Percentiles rank a stretch among this genome's conserved stretches.
phyloP scores from a whole-genome alignment of 2,113 vertebrate species.

The Morone chrysops region DNA sequence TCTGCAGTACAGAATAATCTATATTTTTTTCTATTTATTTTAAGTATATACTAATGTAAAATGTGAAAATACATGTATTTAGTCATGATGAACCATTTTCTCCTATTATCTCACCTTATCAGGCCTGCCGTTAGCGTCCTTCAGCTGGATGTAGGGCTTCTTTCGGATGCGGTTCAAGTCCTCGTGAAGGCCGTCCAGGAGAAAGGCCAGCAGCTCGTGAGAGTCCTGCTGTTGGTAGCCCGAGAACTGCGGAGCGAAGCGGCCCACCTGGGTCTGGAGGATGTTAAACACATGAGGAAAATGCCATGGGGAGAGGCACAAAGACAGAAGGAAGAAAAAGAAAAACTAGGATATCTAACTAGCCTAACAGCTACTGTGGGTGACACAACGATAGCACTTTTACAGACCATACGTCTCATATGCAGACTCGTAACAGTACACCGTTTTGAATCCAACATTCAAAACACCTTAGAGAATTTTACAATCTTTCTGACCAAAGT shows the following conservation, averaged over 20 bases:
- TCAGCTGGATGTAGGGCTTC: conserved; percentile 98
- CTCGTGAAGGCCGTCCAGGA: conserved; percentile 97
- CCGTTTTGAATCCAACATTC: background rate
- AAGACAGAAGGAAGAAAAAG: background rate
- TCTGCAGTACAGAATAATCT: background rate
- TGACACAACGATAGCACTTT: background rate
- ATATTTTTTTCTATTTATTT: background rate
- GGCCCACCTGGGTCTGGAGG: conserved; percentile 94
- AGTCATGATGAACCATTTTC: background rate
- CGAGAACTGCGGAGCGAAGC: conserved; percentile 98
- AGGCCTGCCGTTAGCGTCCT: conserved; percentile 94
- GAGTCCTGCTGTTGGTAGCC: conserved; percentile 99
- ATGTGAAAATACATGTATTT: background rate
- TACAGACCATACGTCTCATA: background rate
- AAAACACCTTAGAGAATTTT: background rate
- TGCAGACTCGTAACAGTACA: background rate
- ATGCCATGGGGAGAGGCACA: background rate
- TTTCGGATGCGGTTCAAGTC: conserved; percentile 98
- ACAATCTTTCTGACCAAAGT: background rate
- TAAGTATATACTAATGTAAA: background rate
- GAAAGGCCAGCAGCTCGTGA: conserved; percentile 96
- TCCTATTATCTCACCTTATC: conserved; percentile 86
- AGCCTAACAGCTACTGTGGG: background rate
- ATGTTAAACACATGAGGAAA: background rate
- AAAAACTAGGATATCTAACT: background rate